phyloP scores from a whole-genome alignment of 2,888 invertebrate genomes.

The Chrysolina haemoptera region DNA sequence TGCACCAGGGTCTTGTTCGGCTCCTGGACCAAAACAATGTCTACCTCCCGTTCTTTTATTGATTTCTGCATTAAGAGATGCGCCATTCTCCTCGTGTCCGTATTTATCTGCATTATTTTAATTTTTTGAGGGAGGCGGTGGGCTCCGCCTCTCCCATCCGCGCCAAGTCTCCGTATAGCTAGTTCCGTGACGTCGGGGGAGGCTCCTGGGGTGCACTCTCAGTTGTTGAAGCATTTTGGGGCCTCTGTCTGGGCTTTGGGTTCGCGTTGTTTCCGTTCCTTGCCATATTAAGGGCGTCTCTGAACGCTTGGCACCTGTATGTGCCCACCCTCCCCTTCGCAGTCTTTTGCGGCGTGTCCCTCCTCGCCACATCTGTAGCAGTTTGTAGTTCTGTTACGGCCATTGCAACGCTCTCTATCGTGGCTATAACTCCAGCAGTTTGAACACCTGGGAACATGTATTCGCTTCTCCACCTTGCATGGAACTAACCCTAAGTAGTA shows the following conservation, averaged over 20 bases:
- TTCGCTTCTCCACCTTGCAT: neutral
- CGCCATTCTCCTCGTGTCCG: neutral
- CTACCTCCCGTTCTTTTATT: neutral
- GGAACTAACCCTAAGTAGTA: neutral
- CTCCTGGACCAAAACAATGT: neutral
- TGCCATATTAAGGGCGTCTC: neutral
- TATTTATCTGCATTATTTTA: neutral
- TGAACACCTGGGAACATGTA: constrained; percentile 7
- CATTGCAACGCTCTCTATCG: neutral
- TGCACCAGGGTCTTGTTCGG: neutral
- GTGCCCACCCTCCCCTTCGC: neutral
- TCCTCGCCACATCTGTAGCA: constrained; percentile 11
- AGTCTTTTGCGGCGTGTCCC: constrained; percentile 9
- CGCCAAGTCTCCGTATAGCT: neutral
- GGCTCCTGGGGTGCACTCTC: neutral
- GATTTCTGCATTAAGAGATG: neutral
- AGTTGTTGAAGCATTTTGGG: neutral
- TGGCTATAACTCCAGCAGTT: constrained; percentile 3
- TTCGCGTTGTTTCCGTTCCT: neutral
- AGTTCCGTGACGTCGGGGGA: neutral
- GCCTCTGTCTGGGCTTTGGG: neutral
- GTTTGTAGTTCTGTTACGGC: constrained; percentile 10
- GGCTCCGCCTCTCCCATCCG: neutral
- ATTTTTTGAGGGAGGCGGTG: neutral
- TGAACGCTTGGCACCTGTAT: neutral